These are phyloP conservation scores for Colletes collaris DNA, from an alignment of 2,888 invertebrate species.

Conservation along the genomic window DNA sequence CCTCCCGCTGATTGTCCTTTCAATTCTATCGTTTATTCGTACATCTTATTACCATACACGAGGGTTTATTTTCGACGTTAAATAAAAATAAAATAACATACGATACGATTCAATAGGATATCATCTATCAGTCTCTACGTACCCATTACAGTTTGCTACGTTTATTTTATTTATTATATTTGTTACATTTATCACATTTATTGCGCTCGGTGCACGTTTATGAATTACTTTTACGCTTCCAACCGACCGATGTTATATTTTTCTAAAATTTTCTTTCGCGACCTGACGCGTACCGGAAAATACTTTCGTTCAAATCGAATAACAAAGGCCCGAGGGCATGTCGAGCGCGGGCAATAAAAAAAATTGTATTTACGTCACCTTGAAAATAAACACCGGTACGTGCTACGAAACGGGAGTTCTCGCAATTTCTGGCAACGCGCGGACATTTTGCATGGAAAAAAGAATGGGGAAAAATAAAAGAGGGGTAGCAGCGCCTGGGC, in stretches of 20 bases:
- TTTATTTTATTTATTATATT: too few species aligned
- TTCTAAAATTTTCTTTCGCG: background rate
- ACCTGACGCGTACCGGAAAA: background rate
- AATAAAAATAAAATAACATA: too few species aligned
- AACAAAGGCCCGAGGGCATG: constrained; percentile 1
- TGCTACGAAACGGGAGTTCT: constrained; percentile 39
- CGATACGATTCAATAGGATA: too few species aligned
- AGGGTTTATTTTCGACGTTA: too few species aligned
- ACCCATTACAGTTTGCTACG: too few species aligned
- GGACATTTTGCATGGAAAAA: constrained; percentile 22
- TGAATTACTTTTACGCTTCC: background rate
- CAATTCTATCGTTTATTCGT: too few species aligned
- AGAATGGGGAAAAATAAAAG: constrained; percentile 1
- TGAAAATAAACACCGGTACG: constrained; percentile 46
- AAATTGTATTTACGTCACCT: constrained; percentile 47
- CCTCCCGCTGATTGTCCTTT: too few species aligned
- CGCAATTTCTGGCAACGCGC: constrained; percentile 19
- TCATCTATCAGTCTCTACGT: too few species aligned
- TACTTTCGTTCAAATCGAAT: constrained; percentile 15
- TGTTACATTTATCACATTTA: too few species aligned
- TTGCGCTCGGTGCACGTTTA: background rate
- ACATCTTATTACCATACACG: too few species aligned
- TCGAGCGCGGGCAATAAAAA: background rate
- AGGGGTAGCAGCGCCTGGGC: background rate
- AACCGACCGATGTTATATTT: background rate